Base-by-base conservation (phyloP, 2,797 vertebrate genomes). In the Thalassophryne amazonica region DNA sequence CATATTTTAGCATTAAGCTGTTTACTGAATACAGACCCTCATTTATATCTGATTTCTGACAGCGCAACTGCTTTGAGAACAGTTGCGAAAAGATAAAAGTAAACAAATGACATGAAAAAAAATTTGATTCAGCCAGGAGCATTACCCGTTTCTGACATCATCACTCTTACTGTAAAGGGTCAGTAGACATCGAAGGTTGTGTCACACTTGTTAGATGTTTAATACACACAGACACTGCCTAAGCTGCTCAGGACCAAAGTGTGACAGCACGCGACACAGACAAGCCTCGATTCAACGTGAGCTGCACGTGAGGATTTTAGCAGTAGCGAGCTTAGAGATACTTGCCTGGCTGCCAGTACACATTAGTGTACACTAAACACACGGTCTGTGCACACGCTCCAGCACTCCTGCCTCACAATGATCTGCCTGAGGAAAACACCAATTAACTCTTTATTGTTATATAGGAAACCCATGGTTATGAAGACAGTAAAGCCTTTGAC, bases 251-350 rank as follows among this genome's bases (percentile, higher is more conserved):
- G 69, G 54, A 42, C 10, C 12, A 52, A 56, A 66, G 34, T 39
- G 15, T 57, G 62, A 60, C 48, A 46, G 57, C 58, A 55, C 29
- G 14, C 41, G 64, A 73, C 13, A 58, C 36, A 33, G 46, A 52
- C 61, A 60, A 49, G 59, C 48, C 33, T 74, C 52, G 54, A 48
- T 72, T 73, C 56, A 60, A 63, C 21, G 45, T 69, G 61, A 79
- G 78, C 65, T 25, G 63, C 78, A 84, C 61, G 73, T 81, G 78
- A 73, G 81, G 74, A 73, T 76, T 81, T 77, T 5, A 2, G 29
- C 51, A 60, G 60, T 19, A 69, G 60, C 45, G 57, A 50, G 71
- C 67, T 86, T 76, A 80, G 64, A 57, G 37, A 54, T 21, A 45
- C 72, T 74, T 69, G 43, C 48, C 42, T 22, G 16, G 2, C 33